Evolutionary conservation across 1,140 invertebrate genomes (phyloP).

Genomic region (Cydia amplana): DNA sequence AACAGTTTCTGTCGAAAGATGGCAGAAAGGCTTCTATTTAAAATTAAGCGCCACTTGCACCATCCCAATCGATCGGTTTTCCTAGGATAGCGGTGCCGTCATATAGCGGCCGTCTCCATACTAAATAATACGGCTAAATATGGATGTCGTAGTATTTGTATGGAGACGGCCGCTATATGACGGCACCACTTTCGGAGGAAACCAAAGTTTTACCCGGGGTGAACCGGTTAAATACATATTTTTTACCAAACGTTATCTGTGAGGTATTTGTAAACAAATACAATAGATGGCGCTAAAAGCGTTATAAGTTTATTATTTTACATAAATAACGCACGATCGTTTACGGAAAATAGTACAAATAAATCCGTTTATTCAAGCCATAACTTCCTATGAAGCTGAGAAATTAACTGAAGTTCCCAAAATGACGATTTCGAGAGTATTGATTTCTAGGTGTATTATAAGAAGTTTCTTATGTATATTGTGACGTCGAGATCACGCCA

Average conservation of each 20-base stretch:
- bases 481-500: slow-evolving; percentile 78
- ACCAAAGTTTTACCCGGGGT: too few species aligned
- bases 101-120: too few species aligned
- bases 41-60: too few species aligned
- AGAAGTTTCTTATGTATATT: slow-evolving; percentile 50
- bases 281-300: slow-evolving; percentile 23
- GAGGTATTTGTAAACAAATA: neutral
- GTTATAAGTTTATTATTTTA: neutral
- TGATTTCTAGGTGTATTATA: slow-evolving; percentile 20
- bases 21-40: too few species aligned
- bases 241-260: neutral
- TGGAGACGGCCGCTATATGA: too few species aligned
- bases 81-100: too few species aligned
- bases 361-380: neutral
- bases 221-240: too few species aligned
- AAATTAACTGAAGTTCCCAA: neutral
- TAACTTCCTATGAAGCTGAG: neutral
- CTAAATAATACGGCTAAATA: too few species aligned
- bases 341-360: neutral
- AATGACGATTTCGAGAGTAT: slow-evolving; percentile 11
- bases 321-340: neutral
- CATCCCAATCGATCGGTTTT: too few species aligned
- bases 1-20: too few species aligned
- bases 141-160: too few species aligned
- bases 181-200: too few species aligned